These are phyloP conservation scores for Pseudomyrmex concolor DNA, from an alignment of 1,140 invertebrate genomes.

Conservation along the genomic window DNA sequence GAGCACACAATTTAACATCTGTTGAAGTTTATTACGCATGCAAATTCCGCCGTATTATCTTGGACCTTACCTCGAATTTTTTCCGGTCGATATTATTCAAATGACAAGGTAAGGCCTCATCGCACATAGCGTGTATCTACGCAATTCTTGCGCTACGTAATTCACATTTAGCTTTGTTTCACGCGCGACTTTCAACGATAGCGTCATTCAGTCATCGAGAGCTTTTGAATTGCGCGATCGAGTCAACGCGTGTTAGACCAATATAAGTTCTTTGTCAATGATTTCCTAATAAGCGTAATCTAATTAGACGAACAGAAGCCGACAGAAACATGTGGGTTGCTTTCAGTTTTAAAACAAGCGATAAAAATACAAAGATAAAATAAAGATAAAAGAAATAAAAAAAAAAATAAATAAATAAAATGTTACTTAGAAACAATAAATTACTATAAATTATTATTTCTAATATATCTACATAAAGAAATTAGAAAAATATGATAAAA, in stretches of 20 bases:
- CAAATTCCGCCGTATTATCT: constrained; percentile 39
- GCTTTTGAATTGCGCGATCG: background rate
- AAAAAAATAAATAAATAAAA: too few relatives aligned
- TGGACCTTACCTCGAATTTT: constrained; percentile 33
- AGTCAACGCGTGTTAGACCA: background rate
- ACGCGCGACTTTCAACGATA: background rate
- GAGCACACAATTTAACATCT: constrained; percentile 12
- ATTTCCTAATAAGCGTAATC: too few relatives aligned
- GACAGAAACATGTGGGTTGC: too few relatives aligned
- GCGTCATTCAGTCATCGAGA: background rate
- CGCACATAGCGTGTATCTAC: background rate
- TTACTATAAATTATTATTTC: too few relatives aligned
- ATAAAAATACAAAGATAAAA: too few relatives aligned
- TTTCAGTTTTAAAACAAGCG: too few relatives aligned
- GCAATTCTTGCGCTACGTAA: background rate
- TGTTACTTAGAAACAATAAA: too few relatives aligned
- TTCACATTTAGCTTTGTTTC: background rate
- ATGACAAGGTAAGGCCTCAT: constrained; percentile 14
- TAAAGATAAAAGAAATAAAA: too few relatives aligned
- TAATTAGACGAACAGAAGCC: too few relatives aligned
- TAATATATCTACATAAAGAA: too few relatives aligned
- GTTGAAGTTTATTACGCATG: constrained; percentile 28
- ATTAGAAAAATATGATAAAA: too few relatives aligned
- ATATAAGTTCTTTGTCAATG: too few relatives aligned
- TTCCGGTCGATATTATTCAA: constrained; percentile 4